Conservation (phyloP, 2,797 vertebrate genomes). For the Hippoglossus hippoglossus region DNA sequence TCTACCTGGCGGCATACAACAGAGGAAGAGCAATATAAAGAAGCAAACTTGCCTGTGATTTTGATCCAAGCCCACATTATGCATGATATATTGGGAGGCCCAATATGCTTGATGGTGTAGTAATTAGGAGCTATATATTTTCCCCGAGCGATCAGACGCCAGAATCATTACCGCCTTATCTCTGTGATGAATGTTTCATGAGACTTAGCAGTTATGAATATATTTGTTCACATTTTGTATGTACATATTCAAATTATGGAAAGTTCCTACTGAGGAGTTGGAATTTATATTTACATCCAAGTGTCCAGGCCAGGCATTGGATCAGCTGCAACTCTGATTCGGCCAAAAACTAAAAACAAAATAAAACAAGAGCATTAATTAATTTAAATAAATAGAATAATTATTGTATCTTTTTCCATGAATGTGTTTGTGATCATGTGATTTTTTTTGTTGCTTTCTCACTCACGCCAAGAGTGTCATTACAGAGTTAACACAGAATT, state of each 20-base stretch:
- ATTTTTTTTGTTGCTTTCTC: neutral
- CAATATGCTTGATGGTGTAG: slow-evolving; percentile 68
- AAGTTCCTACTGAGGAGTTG: slow-evolving; percentile 40
- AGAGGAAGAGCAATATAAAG: slow-evolving; percentile 16
- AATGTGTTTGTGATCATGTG: neutral
- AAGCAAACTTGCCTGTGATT: slow-evolving; percentile 35
- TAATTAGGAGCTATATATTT: slow-evolving; percentile 77
- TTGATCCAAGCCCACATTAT: slow-evolving; percentile 48
- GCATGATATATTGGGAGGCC: slow-evolving; percentile 52
- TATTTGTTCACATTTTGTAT: slow-evolving; percentile 74
- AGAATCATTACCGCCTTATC: slow-evolving; percentile 66
- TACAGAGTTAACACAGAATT: slow-evolving; percentile 5
- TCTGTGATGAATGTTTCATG: slow-evolving; percentile 76
- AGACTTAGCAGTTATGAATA: slow-evolving; percentile 69
- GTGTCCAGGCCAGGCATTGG: slow-evolving; percentile 13
- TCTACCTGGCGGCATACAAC: neutral
- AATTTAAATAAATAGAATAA: neutral
- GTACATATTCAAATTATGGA: slow-evolving; percentile 67
- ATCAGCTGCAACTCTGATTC: slow-evolving; percentile 1
- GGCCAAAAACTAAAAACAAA: slow-evolving; percentile 3
- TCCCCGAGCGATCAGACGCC: slow-evolving; percentile 50
- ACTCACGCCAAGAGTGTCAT: neutral
- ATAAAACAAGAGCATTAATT: neutral
- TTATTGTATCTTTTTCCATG: neutral
- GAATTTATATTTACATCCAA: slow-evolving; percentile 33